Base-by-base conservation (phyloP, 2,888 invertebrate species). In the Tachina lurida region DNA sequence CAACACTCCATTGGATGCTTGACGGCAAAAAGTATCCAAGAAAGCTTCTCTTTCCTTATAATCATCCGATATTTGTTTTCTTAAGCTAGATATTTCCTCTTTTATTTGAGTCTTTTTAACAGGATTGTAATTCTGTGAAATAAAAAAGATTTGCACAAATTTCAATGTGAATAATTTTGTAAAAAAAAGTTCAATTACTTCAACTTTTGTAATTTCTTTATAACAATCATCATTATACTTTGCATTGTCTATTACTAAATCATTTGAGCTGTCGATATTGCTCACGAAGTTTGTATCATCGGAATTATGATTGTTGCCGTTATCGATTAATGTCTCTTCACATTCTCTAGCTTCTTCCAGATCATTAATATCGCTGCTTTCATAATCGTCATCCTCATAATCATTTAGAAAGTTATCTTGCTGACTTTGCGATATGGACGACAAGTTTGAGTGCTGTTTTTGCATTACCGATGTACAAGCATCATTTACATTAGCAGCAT, bases 31-130 rank as follows among this genome's bases (percentile, higher is more conserved):
- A 0, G 90, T 89, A 71, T 93, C 92, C 17, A 93, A 84, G 84
- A 92, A 92, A 45, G 89, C 89, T 87, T 93, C 93, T 19, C 92
- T 91, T 58, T 92, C 90, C 68, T 91, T 90, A 78, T 90, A 92
- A 58, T 93, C 93, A 71, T 92, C 89, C 10, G 90, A 90, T 62
- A 93, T 91, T 85, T 92, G 89, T 56, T 91, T 91, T 15, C 91
- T 91, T 73, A 92, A 88, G 62, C 87, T 89, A 22, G 89, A 88
- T 58, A 92, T 90, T 47, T 92, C 90, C 43, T 91, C 89, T 65
- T 91, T 88, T 76, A 90, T 91, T 39, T 84, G 67, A 10, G 88
- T 81, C 8, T 82, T 87, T 13, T 89, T 88, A 15, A 87, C 65
- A 8, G 88, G 84, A 5, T 85, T 86, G 52, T 83, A 31, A 39